Conservation (phyloP, 2,797 vertebrate genomes). For the Glossophaga mutica region DNA sequence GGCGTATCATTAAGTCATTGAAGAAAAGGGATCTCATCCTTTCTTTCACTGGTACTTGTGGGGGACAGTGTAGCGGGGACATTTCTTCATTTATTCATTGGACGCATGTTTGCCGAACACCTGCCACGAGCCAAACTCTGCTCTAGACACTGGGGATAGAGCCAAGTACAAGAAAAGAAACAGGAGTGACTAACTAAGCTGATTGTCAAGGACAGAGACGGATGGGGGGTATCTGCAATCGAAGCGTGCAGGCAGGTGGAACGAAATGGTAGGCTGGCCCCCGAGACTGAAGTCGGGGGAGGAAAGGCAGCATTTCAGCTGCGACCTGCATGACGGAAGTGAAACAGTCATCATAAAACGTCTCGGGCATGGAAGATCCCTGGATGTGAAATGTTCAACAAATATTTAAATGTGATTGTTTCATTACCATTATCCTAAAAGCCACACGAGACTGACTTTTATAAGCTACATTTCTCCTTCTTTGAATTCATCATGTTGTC, state of each 20-base stretch:
- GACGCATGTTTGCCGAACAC: neutral
- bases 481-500: neutral
- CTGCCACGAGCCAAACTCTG: neutral
- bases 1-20: neutral
- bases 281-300: neutral
- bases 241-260: fast-evolving
- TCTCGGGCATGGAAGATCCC: neutral
- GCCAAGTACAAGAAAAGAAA: neutral
- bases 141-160: neutral
- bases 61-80: neutral
- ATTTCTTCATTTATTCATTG: neutral
- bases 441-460: neutral
- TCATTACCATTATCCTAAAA: neutral
- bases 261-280: neutral
- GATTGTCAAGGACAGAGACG: neutral
- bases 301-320: fast-evolving
- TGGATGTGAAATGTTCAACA: neutral
- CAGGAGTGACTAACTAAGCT: neutral
- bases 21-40: neutral
- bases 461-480: neutral
- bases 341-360: neutral
- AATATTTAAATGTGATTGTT: neutral
- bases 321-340: too few species aligned
- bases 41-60: neutral
- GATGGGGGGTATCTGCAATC: neutral